phyloP scores from a whole-genome alignment of 2,113 vertebrate genomes.

The Phalacrocorax aristotelis region DNA sequence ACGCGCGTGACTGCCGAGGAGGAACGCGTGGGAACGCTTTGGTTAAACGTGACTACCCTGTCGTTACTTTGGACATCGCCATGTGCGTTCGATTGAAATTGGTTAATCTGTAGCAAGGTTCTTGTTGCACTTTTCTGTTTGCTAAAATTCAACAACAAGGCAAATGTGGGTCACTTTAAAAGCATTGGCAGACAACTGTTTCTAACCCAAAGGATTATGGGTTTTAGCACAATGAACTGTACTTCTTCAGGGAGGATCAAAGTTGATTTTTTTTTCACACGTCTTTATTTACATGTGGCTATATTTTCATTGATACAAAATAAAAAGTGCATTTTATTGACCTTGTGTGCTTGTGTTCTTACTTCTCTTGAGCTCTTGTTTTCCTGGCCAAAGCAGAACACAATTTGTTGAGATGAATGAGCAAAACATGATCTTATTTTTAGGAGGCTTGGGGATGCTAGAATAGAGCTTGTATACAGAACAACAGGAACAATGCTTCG shows the following conservation, averaged over 20 bases:
- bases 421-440: conserved; percentile 5
- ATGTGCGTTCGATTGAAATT: background rate
- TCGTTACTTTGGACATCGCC: background rate
- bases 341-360: background rate
- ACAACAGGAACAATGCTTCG: background rate
- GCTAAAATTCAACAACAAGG: conserved; percentile 45
- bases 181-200: conserved; percentile 74
- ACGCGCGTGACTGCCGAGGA: background rate
- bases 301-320: conserved; percentile 81
- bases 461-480: background rate
- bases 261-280: conserved; percentile 64
- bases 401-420: background rate
- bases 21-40: background rate
- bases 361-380: background rate
- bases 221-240: conserved; percentile 82
- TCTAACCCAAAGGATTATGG: conserved; percentile 72
- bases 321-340: conserved; percentile 83
- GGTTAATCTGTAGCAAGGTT: conserved; percentile 45
- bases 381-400: background rate
- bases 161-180: conserved; percentile 60
- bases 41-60: background rate
- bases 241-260: conserved; percentile 79
- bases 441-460: background rate
- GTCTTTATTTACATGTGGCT: conserved; percentile 79
- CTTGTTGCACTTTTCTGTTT: conserved; percentile 55